Percentiles rank a stretch among this genome's conserved stretches.
phyloP scores from a whole-genome alignment of 2,888 invertebrate genomes.

The Podabrus alpinus region DNA sequence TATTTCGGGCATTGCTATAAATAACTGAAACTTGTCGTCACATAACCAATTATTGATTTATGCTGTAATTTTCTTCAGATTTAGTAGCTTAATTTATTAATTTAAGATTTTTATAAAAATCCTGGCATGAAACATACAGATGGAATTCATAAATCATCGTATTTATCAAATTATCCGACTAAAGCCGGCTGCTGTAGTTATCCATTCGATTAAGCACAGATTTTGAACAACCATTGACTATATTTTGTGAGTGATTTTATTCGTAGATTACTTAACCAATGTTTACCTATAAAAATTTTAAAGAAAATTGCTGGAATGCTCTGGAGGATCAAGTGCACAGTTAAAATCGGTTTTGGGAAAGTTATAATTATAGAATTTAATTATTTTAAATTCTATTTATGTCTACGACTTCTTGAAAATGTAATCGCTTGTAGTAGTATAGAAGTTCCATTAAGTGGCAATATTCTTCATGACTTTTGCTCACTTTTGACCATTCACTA shows the following conservation, averaged over 20 bases:
- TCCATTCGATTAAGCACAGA: conserved; percentile 38
- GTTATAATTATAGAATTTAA: not conserved
- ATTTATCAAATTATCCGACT: conserved; percentile 47
- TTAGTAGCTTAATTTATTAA: conserved; percentile 16
- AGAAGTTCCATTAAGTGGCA: conserved; percentile 15
- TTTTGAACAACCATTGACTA: conserved; percentile 16
- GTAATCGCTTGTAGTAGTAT: not conserved
- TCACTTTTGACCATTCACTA: conserved; percentile 23
- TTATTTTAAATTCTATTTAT: not conserved
- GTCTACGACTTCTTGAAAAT: not conserved
- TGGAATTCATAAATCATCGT: conserved; percentile 45
- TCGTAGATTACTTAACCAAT: not conserved
- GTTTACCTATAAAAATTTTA: not conserved
- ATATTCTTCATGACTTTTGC: conserved; percentile 21
- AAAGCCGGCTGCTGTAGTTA: conserved; percentile 44
- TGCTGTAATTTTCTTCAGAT: not conserved
- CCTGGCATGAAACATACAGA: conserved; percentile 24
- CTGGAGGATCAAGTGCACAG: not conserved
- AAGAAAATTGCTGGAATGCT: not conserved
- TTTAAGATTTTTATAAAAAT: conserved; percentile 25
- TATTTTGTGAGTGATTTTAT: not conserved
- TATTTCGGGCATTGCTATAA: not conserved
- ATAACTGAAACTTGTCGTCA: not conserved
- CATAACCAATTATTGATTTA: not conserved
- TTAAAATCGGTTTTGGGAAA: not conserved